Evolutionary conservation across 2,888 invertebrate species (phyloP).

Genomic region (Noctuana brunneofusca): DNA sequence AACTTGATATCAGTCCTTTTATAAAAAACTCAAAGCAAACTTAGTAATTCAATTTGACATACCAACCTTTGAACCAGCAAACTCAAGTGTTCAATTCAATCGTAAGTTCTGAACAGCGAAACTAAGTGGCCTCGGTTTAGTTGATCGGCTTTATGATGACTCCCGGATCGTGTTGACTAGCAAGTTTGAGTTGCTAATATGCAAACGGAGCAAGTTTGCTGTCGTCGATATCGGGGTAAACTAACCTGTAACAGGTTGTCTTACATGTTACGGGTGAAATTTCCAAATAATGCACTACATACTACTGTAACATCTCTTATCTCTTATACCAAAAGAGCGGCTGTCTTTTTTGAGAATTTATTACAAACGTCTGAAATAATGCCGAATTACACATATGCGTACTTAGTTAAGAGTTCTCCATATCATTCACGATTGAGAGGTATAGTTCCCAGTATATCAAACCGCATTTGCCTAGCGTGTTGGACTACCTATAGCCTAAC

Average conservation of each 20-base stretch:
- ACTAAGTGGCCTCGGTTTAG: conserved; percentile 17
- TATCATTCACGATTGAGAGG: no score
- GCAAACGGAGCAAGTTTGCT: conserved; percentile 20
- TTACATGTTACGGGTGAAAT: background rate
- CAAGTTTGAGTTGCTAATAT: conserved; percentile 25
- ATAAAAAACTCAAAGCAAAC: no score
- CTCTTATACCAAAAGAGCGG: no score
- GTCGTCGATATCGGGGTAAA: conserved; percentile 5
- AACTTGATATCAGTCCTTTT: no score
- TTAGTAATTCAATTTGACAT: background rate
- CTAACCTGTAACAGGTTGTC: conserved; percentile 27
- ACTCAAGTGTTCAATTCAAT: background rate
- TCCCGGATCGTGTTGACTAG: conserved; percentile 21
- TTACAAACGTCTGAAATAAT: no score
- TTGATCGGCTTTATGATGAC: conserved; percentile 23
- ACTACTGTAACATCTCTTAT: background rate
- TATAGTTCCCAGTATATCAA: no score
- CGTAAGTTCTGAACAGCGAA: conserved; percentile 14
- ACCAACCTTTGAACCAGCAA: background rate
- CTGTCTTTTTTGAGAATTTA: no score
- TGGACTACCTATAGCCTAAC: no score
- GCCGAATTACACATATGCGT: no score
- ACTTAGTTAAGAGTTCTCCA: no score
- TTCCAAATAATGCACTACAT: background rate
- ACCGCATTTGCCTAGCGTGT: no score